Conservation (phyloP, 1,140 invertebrate genomes). For the Nasonia giraulti region DNA sequence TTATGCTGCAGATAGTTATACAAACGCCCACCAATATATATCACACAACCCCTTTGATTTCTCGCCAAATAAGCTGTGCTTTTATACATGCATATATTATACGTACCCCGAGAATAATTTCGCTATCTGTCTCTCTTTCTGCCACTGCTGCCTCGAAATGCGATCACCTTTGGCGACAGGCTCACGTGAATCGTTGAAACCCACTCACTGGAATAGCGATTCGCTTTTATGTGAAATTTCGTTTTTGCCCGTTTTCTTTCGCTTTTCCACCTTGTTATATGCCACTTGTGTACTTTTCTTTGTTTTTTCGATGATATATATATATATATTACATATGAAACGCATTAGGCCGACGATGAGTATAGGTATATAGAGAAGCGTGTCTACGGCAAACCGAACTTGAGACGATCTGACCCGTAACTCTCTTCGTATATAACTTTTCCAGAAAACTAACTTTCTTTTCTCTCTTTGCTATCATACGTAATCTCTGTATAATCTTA, state of each 20-base stretch:
- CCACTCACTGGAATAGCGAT: constrained; percentile 38
- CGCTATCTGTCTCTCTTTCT: neutral
- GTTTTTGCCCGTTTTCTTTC: constrained; percentile 18
- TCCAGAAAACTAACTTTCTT: neutral
- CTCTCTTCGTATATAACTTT: neutral
- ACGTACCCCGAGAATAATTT: constrained; percentile 14
- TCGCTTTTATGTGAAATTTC: constrained; percentile 24
- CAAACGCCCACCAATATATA: constrained; percentile 11
- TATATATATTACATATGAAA: neutral
- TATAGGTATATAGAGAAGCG: constrained; percentile 8
- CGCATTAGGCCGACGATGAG: neutral
- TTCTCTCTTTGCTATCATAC: neutral
- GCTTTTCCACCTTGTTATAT: constrained; percentile 6
- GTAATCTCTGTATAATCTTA: neutral
- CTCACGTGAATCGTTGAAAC: constrained; percentile 44
- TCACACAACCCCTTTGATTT: constrained; percentile 13
- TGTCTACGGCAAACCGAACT: constrained; percentile 26
- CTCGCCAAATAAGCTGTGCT: constrained; percentile 31
- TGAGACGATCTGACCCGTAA: neutral
- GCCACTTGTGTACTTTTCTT: neutral
- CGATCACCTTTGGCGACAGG: constrained; percentile 19
- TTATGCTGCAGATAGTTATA: constrained; percentile 17
- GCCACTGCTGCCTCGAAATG: constrained; percentile 16
- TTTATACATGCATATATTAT: constrained; percentile 12
- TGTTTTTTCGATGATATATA: neutral